Conservation (phyloP, 2,888 invertebrate genomes). For the Helleia helle region DNA sequence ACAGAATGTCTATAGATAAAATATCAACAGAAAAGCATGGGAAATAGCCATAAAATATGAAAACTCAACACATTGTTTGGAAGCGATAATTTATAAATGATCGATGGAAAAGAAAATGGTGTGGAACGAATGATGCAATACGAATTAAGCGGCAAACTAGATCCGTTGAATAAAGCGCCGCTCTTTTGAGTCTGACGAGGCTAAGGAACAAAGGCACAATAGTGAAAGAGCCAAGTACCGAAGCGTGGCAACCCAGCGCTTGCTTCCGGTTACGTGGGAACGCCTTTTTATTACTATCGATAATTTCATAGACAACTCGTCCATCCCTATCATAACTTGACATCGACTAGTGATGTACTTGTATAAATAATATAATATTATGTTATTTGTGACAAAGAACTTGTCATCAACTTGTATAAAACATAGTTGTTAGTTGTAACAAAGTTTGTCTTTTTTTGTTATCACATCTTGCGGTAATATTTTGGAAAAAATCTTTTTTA, state of each 20-base stretch:
- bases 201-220: conserved; percentile 60
- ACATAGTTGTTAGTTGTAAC: no score
- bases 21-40: no score
- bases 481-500: no score
- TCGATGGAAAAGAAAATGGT: conserved; percentile 43
- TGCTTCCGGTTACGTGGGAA: conserved; percentile 66
- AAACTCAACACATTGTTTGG: no score
- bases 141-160: conserved; percentile 59
- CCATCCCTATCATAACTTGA: conserved; percentile 14
- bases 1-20: no score
- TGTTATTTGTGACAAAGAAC: no score
- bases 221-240: conserved; percentile 60
- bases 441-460: no score
- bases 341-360: no score
- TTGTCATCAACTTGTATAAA: no score
- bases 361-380: no score
- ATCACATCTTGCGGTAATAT: no score
- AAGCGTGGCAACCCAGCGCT: conserved; percentile 58
- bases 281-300: conserved; percentile 45
- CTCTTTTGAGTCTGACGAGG: conserved; percentile 53
- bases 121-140: conserved; percentile 58
- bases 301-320: conserved; percentile 35
- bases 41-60: no score
- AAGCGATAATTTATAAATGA: conserved; percentile 27
- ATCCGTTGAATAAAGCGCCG: conserved; percentile 48